Conservation (phyloP, 2,797 vertebrate species). For the Stomatorhinus walkeri region DNA sequence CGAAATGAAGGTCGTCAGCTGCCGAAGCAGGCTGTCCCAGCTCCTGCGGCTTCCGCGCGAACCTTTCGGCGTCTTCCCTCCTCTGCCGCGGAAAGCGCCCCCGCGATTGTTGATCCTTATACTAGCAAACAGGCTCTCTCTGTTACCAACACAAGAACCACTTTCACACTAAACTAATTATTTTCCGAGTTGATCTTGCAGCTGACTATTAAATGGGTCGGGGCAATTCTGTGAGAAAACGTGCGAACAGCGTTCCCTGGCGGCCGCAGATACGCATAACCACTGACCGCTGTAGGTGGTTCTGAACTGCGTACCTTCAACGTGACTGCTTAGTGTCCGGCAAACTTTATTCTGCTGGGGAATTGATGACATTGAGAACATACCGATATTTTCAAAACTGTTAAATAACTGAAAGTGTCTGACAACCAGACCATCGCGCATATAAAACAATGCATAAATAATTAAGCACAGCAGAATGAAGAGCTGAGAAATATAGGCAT, state of each 20-base stretch:
- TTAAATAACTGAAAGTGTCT: neutral
- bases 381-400: neutral
- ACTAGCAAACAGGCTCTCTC: neutral
- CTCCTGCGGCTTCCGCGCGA: neutral
- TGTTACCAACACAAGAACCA: neutral
- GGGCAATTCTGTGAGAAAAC: neutral
- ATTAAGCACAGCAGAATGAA: neutral
- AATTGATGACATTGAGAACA: neutral
- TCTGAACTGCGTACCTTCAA: neutral
- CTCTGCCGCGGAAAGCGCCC: neutral
- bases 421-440: neutral
- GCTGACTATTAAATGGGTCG: neutral
- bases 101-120: neutral
- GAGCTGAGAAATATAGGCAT: neutral
- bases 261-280: neutral
- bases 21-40: neutral
- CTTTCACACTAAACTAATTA: conserved; percentile 9
- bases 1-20: conserved; percentile 2
- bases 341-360: neutral
- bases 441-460: neutral
- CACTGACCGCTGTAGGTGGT: neutral
- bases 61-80: neutral
- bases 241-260: neutral
- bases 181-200: neutral
- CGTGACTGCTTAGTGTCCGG: neutral